phyloP scores from a whole-genome alignment of 2,113 vertebrate species.

The Polypterus senegalus region DNA sequence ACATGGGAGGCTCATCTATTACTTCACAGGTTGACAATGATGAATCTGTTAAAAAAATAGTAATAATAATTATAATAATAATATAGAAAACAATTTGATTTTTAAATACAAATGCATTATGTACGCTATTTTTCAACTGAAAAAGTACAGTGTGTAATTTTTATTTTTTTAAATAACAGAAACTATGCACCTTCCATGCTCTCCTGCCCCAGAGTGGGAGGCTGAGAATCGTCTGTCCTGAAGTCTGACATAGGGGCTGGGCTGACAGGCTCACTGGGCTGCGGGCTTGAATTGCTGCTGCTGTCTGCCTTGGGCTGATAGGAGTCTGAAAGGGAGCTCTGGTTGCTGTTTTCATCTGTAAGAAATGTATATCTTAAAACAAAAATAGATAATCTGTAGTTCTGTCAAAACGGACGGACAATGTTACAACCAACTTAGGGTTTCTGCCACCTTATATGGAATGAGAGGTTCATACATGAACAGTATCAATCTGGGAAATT shows the following conservation, averaged over 20 bases:
- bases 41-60: slow-evolving; percentile 51
- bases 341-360: slow-evolving; percentile 95
- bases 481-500: no score
- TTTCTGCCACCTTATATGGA: no score
- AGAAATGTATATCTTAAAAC: background rate
- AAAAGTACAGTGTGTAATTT: background rate
- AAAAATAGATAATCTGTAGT: no score
- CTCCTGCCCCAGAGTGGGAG: slow-evolving; percentile 89
- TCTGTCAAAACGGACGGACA: no score
- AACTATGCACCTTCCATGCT: slow-evolving; percentile 62
- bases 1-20: slow-evolving; percentile 90
- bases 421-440: no score
- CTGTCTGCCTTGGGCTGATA: slow-evolving; percentile 89
- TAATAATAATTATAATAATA: background rate
- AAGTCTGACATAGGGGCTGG: slow-evolving; percentile 70
- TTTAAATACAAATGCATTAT: background rate
- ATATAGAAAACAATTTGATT: background rate
- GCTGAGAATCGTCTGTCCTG: slow-evolving; percentile 82
- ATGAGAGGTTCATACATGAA: no score
- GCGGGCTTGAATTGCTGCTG: slow-evolving; percentile 85
- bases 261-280: slow-evolving; percentile 79
- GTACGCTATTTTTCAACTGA: background rate
- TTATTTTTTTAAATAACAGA: background rate
- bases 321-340: slow-evolving; percentile 84
- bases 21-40: slow-evolving; percentile 71